Base-by-base conservation (phyloP, 1,140 invertebrate species). In the Stenopsyche tienmushanensis region DNA sequence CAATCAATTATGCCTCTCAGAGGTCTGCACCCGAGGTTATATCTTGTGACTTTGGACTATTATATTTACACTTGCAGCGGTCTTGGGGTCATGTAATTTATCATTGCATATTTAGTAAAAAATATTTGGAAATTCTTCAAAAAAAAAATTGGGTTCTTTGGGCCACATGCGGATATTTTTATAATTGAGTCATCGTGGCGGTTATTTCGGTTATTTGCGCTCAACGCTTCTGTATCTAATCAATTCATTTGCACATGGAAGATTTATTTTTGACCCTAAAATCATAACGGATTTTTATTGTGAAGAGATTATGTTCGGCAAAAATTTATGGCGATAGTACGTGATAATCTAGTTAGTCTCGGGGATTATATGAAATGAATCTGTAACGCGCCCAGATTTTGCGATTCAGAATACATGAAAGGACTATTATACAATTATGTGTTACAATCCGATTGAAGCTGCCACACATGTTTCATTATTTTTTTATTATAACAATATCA, bases 321-420 rank as follows among this genome's bases (percentile, higher is more conserved):
- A 34, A 29, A 17, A 29, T 49, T 62, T 29, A 49, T 13, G 25
- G 18, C 15, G 23, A 26, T 3, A 7, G 47, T 50, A 62, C 59
- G 59, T 62, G 59, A 39, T 52, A 62, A 62, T 62, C 59, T 50
- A 26, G 25, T 62, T 62, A 29, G 59, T 24, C 18, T 15, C 45
- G 59, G 8, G 26, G 59, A 62, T 62, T 62, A 62, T 26, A 24
- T 50, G 34, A 15, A 20, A 23, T 17, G 23, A 9, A 49, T 54
- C 13, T 54, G 52, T 54, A 54, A 54, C 52, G 52, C 29, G 29
- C 26, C 7, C 21, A 21, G 49, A 21, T 52, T 52, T 52, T 52
- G n/a, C 41, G 9, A 42, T 15, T 15, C n/a, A 9, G 18, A 9
- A 3, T 3, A 1, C 1, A 42, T 42, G 13, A 42, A 42, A 15